phyloP scores from a whole-genome alignment of 2,797 vertebrate species.

The Leucoraja ocellata region DNA sequence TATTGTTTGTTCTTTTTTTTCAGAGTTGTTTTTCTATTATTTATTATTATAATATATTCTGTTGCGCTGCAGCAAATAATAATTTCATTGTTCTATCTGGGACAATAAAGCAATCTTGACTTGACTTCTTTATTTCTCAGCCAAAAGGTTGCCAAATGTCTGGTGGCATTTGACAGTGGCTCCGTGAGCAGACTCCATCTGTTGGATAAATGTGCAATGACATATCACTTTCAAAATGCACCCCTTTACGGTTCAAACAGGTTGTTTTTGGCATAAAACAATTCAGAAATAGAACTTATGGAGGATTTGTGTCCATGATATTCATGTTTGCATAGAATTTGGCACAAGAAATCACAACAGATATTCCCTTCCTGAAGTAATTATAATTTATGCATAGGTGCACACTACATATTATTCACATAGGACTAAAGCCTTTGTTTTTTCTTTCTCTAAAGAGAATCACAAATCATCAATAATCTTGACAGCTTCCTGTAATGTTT shows the following conservation, averaged over 20 bases:
- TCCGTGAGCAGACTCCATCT: neutral
- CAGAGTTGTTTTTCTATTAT: too few species aligned
- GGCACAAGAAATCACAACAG: constrained; percentile 48
- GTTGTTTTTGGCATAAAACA: neutral
- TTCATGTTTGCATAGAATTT: constrained; percentile 40
- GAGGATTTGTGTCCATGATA: neutral
- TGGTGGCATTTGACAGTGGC: neutral
- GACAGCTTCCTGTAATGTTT: constrained; percentile 46
- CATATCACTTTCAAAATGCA: neutral
- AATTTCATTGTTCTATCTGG: too few species aligned
- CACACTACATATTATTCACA: constrained; percentile 48
- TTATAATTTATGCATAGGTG: constrained; percentile 48
- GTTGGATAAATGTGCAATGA: constrained; percentile 29
- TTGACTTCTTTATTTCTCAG: neutral
- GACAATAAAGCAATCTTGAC: too few species aligned
- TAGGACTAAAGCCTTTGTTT: constrained; percentile 47
- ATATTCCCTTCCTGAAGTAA: constrained; percentile 51
- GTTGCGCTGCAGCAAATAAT: too few species aligned
- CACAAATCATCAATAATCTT: constrained; percentile 50
- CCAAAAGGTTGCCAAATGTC: neutral
- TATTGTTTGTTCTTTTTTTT: too few species aligned
- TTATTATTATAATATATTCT: too few species aligned
- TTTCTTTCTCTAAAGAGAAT: constrained; percentile 49
- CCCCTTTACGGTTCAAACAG: neutral
- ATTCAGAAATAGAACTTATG: neutral